A percentile compares a stretch with the other conserved stretches of the same genome.
Conservation (phyloP, 2,797 vertebrate genomes). For the Pantherophis vulpinus region DNA sequence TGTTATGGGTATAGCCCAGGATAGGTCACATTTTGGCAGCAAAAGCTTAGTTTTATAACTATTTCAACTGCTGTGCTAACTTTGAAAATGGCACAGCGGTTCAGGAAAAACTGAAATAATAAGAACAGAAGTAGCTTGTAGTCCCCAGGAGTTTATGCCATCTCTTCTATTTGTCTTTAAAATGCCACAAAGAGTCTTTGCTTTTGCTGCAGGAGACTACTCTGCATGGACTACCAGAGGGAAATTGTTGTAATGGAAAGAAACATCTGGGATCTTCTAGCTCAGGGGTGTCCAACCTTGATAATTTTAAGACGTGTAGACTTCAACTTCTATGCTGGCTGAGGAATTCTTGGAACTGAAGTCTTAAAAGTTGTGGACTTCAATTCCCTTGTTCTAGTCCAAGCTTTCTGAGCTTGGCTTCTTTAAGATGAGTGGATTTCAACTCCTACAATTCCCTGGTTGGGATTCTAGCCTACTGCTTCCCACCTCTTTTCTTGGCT, state of each 20-base stretch:
- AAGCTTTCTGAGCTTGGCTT: background rate
- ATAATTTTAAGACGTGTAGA: background rate
- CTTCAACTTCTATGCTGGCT: background rate
- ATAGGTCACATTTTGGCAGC: background rate
- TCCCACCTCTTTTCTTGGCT: background rate
- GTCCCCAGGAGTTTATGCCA: background rate
- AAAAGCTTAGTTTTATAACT: background rate
- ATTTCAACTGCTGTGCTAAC: background rate
- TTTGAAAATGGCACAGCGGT: background rate
- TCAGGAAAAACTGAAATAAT: background rate
- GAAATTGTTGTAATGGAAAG: background rate
- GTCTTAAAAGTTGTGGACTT: background rate
- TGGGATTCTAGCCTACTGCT: background rate
- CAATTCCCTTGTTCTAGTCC: background rate
- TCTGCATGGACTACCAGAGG: background rate
- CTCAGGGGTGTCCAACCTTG: background rate
- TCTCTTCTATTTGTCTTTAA: background rate
- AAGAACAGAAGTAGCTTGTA: background rate
- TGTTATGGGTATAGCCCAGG: background rate
- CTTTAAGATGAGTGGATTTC: background rate
- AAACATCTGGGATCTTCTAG: background rate
- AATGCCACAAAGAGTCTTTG: background rate
- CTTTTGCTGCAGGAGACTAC: background rate
- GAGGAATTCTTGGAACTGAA: background rate
- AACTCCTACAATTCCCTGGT: background rate